These are phyloP conservation scores for Cryptosula pallasiana DNA, from an alignment of 2,888 invertebrate genomes.

Conservation along the genomic window DNA sequence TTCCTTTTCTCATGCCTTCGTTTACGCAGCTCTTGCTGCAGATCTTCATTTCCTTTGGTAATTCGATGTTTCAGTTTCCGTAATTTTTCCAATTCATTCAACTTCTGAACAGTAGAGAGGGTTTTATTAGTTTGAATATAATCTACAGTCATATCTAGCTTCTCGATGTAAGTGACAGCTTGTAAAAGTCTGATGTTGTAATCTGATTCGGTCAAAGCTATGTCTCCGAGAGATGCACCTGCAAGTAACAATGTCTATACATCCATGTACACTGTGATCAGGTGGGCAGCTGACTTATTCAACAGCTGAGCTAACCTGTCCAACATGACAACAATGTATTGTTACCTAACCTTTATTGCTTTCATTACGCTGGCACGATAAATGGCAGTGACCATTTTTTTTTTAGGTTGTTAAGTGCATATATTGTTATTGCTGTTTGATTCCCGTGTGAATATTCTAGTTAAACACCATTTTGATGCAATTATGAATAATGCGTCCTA, in stretches of 20 bases:
- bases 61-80: constrained; percentile 18
- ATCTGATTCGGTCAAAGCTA: constrained; percentile 42
- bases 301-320: not conserved
- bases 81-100: not conserved
- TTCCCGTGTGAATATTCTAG: too few relatives aligned
- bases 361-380: too few relatives aligned
- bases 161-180: not conserved
- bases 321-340: not conserved
- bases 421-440: too few relatives aligned
- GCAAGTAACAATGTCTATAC: constrained; percentile 28
- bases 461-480: too few relatives aligned
- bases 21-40: not conserved
- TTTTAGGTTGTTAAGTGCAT: too few relatives aligned
- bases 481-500: too few relatives aligned
- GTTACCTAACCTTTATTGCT: not conserved
- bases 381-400: too few relatives aligned
- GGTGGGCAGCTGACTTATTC: too few relatives aligned
- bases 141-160: not conserved
- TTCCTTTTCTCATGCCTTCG: not conserved
- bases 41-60: not conserved
- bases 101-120: constrained; percentile 14
- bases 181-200: constrained; percentile 27
- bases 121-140: not conserved
- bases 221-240: constrained; percentile 45
- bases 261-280: not conserved